Conservation (phyloP, 2,113 vertebrate genomes). For the Piaya cayana region DNA sequence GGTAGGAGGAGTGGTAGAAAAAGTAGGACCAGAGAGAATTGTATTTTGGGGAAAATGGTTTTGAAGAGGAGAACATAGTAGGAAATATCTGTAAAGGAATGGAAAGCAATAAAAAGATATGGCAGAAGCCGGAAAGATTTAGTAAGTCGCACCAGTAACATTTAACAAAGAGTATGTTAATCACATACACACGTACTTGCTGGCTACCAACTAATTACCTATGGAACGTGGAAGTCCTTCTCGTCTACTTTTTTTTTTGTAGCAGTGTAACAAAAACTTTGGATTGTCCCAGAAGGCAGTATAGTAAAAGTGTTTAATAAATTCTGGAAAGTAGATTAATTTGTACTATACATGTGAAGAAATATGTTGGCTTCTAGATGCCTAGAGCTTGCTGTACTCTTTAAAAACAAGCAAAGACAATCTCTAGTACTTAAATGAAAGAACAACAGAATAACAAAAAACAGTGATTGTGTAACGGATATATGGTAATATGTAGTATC, state of each 20-base stretch:
- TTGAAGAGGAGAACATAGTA: not conserved
- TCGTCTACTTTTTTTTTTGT: not conserved
- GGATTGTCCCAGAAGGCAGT: accelerated
- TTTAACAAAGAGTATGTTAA: not conserved
- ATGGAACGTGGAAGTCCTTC: accelerated
- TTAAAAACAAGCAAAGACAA: not conserved
- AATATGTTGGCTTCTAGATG: not conserved
- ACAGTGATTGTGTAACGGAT: not conserved
- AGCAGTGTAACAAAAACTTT: not conserved
- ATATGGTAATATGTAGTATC: not conserved
- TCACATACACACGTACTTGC: not conserved
- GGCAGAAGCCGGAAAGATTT: not conserved
- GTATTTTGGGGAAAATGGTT: not conserved
- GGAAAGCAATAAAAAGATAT: not conserved
- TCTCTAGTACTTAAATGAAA: not conserved
- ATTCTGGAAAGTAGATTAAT: not conserved
- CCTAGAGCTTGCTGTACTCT: not conserved
- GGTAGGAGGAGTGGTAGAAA: not conserved
- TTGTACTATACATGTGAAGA: not conserved
- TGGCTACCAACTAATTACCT: not conserved
- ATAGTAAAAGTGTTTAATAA: not conserved
- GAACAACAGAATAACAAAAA: not conserved
- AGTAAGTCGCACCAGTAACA: not conserved
- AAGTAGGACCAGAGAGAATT: not conserved
- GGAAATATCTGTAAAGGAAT: not conserved